Conservation (phyloP, 1,140 invertebrate genomes). For the Ganaspis sp. region DNA sequence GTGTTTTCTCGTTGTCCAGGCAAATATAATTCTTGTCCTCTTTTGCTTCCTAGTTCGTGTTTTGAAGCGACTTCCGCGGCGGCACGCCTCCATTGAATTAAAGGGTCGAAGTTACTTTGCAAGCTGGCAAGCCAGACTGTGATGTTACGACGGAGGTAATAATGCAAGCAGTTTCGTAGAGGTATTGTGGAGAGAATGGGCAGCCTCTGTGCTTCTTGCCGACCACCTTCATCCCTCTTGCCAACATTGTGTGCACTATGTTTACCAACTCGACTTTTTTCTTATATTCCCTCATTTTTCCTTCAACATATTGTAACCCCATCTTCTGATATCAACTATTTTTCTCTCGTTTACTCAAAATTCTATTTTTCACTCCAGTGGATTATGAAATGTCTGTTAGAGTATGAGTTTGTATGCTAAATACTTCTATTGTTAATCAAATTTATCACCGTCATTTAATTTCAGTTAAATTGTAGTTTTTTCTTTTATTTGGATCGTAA, state of each 20-base stretch:
- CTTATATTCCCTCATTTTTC: not conserved
- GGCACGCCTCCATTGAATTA: constrained; percentile 45
- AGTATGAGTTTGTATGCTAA: no score
- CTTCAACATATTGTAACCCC: not conserved
- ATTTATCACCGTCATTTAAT: no score
- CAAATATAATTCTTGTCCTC: not conserved
- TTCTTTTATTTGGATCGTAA: no score
- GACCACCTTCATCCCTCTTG: constrained; percentile 10
- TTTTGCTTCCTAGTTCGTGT: constrained; percentile 17
- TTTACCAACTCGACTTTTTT: not conserved
- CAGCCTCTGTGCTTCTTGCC: constrained; percentile 2
- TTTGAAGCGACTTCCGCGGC: constrained; percentile 39
- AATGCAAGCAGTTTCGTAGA: constrained; percentile 43
- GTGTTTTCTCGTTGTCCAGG: not conserved
- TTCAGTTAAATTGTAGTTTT: no score
- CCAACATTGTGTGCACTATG: not conserved
- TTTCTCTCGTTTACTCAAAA: not conserved
- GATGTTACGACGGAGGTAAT: constrained; percentile 35
- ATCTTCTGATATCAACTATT: not conserved
- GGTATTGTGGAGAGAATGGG: constrained; percentile 39
- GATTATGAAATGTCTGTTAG: no score
- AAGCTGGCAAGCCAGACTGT: constrained; percentile 46
- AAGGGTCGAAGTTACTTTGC: constrained; percentile 45
- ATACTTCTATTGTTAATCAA: no score
- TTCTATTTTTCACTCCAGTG: not conserved